Conservation (phyloP, 2,113 vertebrate genomes). For the Noturus placidus region DNA sequence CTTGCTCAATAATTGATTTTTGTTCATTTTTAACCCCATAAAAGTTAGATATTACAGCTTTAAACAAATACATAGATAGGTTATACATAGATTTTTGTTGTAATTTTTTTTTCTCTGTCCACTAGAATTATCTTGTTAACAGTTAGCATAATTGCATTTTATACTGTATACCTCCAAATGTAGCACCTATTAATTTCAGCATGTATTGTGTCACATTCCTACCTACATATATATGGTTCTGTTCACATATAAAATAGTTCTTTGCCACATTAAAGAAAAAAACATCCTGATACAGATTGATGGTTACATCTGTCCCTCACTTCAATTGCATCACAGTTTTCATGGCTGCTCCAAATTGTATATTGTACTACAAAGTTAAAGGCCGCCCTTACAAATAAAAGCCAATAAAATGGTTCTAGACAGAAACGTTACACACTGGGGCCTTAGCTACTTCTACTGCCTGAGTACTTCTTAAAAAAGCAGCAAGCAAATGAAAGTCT, state of each 20-base stretch:
- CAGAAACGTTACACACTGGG: no score
- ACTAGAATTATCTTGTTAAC: not conserved
- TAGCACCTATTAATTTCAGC: not conserved
- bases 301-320: not conserved
- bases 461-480: not conserved
- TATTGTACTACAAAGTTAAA: not conserved
- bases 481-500: slow-evolving; percentile 1
- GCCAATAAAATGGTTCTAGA: not conserved
- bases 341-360: not conserved
- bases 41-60: no score
- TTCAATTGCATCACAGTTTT: not conserved
- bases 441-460: not conserved
- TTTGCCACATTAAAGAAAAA: not conserved
- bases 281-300: not conserved
- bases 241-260: not conserved
- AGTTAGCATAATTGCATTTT: not conserved
- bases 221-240: not conserved
- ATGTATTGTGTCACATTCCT: not conserved
- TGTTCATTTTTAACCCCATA: no score
- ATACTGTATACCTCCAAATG: not conserved
- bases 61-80: no score
- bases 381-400: not conserved
- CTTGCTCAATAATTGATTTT: no score
- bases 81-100: not conserved
- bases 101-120: not conserved